A percentile compares a stretch with the other conserved stretches of the same genome.
Evolutionary conservation across 2,113 vertebrate genomes (phyloP).

Genomic region (Butorides virescens): DNA sequence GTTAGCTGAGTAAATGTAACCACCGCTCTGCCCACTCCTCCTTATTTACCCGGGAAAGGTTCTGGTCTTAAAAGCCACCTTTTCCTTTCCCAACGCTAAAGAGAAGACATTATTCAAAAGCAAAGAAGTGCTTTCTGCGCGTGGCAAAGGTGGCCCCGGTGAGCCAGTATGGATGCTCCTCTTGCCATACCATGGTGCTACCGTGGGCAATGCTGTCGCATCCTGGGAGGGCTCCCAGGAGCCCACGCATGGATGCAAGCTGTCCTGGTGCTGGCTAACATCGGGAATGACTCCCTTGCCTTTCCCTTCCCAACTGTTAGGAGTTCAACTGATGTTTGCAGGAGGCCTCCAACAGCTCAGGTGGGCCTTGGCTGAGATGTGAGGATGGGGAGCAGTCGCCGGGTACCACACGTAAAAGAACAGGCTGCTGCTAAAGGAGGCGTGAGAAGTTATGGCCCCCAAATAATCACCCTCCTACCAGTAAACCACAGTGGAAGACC

Average conservation of each 20-base stretch:
- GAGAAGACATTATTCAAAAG: background rate
- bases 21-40: background rate
- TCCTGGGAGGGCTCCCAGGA: background rate
- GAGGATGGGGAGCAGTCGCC: background rate
- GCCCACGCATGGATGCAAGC: fast-evolving
- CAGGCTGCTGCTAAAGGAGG: background rate
- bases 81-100: background rate
- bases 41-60: background rate
- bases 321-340: background rate
- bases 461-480: background rate
- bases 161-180: background rate
- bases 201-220: background rate
- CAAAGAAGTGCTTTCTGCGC: background rate
- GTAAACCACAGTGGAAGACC: background rate
- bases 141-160: background rate
- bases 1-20: background rate
- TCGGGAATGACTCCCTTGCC: background rate
- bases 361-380: background rate
- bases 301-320: background rate
- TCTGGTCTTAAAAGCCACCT: background rate
- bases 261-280: background rate
- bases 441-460: background rate
- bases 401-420: background rate
- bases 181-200: background rate
- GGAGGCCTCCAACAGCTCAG: background rate